Percentiles rank a stretch among this genome's conserved stretches.
Conservation (phyloP, 2,888 invertebrate genomes). For the Heliconius cydno region DNA sequence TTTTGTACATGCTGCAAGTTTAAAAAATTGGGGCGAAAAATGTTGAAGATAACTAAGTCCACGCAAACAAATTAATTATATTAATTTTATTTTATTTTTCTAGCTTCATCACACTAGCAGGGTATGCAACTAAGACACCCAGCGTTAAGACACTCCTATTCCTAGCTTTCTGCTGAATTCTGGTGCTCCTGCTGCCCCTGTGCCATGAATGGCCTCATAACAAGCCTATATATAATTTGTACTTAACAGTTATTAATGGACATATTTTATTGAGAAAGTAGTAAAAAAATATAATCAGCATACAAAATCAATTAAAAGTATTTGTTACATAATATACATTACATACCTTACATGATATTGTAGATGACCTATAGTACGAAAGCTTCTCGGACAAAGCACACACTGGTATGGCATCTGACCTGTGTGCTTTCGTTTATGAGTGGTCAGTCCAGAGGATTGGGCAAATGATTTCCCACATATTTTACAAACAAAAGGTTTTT, state of each 20-base stretch:
- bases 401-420: constrained; percentile 77
- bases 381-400: constrained; percentile 70
- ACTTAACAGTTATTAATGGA: not conserved
- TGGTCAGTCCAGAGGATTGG: constrained; percentile 72
- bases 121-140: too few relatives aligned
- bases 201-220: not conserved
- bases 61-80: too few relatives aligned
- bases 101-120: too few relatives aligned
- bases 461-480: constrained; percentile 73
- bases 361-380: constrained; percentile 75
- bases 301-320: not conserved
- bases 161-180: too few relatives aligned
- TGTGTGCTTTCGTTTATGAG: constrained; percentile 74
- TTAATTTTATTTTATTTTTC: too few relatives aligned
- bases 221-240: not conserved
- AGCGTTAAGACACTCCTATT: too few relatives aligned
- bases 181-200: too few relatives aligned
- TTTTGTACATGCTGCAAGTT: too few relatives aligned
- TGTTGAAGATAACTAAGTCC: too few relatives aligned
- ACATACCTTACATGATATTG: constrained; percentile 75
- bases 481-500: constrained; percentile 74
- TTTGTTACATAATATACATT: not conserved
- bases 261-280: not conserved
- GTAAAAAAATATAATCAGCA: not conserved
- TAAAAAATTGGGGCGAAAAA: too few relatives aligned